Evolutionary conservation across 92 coral and sea anemone species (phyloP), one percentile per base, ranked within the genome.

Genomic region (Porites divaricata): DNA sequence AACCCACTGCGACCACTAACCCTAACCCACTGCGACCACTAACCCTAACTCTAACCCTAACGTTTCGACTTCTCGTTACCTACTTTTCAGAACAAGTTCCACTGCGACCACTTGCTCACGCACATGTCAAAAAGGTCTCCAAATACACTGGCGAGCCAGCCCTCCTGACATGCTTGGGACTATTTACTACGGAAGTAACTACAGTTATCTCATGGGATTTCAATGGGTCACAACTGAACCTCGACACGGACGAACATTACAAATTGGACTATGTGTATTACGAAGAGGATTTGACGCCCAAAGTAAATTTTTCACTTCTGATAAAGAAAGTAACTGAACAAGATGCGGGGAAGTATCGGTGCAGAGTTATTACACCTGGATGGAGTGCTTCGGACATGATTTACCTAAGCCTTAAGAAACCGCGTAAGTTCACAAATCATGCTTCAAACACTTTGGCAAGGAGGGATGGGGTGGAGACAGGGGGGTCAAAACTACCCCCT

Each of bases 331-430:
- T 91, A 48, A 84, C 94, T 17, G 70, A 67, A 23, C 78, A 79
- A 21, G 89, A 91, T 63, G 70, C 87, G 12, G 94, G 94, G 23
- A 79, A 82, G 41, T 91, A 91, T 35, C 74, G 70, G 45, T 91
- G 94, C 66, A 75, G 62, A 20, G 87, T 80, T 25, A 76, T 25
- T 23, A 88, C 94, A 20, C 72, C 77, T 11, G 67, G 63, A 67
- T 87, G 94, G 16, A 22, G 7, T 2, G 91, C 68, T 69, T 51
- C 61, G 21, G 84, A 66, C 61, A 56, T 76, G 41, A 81, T 90
- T 4, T 20, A 63, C 52, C 68, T 90, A 20, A 24, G 74, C 49
- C 84, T 90, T 26, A 63, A 76, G 1, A 22, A 41, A 68, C 67
- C 77, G 63, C 74, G 93, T 90, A 63, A 79, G 81, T 20, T 5